A percentile compares a stretch with the other conserved stretches of the same genome.
These are phyloP conservation scores for Liasis olivaceus DNA, from an alignment of 2,797 vertebrate species.

Conservation along the genomic window DNA sequence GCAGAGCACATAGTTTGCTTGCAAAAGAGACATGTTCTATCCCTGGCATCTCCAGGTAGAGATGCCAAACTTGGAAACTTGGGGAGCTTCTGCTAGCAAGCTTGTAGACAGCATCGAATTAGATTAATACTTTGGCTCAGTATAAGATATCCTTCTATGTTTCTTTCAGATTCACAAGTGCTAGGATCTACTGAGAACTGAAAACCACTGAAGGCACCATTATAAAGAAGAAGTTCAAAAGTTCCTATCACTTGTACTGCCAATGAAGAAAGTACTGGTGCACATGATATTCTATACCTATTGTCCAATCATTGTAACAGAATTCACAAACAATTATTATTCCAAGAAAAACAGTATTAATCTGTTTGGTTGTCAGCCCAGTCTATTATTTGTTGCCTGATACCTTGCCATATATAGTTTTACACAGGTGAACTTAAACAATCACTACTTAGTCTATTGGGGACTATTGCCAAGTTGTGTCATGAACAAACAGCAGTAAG, in stretches of 20 bases:
- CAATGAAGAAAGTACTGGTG: neutral
- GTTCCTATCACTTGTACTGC: neutral
- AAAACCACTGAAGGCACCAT: neutral
- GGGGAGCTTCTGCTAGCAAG: neutral
- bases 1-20: neutral
- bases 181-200: neutral
- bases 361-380: neutral
- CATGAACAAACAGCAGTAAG: neutral
- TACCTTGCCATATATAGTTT: constrained; percentile 17
- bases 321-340: neutral
- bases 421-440: constrained; percentile 9
- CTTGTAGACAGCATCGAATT: neutral
- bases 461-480: neutral
- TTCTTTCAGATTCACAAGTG: neutral
- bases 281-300: neutral
- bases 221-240: neutral
- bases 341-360: constrained; percentile 3
- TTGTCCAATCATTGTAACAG: neutral
- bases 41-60: neutral
- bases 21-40: neutral
- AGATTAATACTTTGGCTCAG: neutral
- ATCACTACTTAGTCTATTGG: constrained; percentile 1
- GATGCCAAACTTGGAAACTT: neutral
- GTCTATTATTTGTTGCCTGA: constrained; percentile 14
- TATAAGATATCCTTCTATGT: neutral